Percentiles rank a stretch among this genome's conserved stretches.
phyloP scores from a whole-genome alignment of 2,888 invertebrate species.

The Nezara viridula region DNA sequence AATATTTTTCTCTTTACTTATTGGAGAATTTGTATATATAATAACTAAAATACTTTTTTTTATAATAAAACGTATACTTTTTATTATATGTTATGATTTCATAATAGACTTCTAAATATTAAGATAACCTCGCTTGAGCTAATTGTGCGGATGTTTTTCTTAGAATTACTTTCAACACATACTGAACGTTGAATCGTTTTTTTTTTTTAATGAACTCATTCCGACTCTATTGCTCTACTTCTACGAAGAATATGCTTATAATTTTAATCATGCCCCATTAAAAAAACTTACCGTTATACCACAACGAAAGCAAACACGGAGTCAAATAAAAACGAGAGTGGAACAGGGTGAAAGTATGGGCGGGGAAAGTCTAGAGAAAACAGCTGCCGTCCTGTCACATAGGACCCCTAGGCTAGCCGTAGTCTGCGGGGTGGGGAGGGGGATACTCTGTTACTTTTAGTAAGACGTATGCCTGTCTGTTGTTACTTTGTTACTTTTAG shows the following conservation, averaged over 20 bases:
- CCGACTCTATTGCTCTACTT: not conserved
- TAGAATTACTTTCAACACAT: not conserved
- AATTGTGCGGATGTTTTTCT: too few species aligned
- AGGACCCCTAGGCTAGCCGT: not conserved
- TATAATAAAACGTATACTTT: too few species aligned
- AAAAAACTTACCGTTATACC: not conserved
- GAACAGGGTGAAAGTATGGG: not conserved
- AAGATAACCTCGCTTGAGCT: too few species aligned
- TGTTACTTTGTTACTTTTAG: too few species aligned
- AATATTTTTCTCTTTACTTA: too few species aligned
- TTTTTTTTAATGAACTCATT: not conserved
- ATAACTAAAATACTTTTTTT: too few species aligned
- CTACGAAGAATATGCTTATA: not conserved
- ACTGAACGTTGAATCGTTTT: not conserved
- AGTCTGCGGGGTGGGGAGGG: not conserved
- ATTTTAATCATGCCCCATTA: not conserved
- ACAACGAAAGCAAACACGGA: not conserved
- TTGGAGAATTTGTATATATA: too few species aligned
- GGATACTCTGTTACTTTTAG: not conserved
- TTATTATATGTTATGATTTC: too few species aligned
- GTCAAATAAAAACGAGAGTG: conserved; percentile 42
- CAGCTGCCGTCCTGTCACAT: not conserved
- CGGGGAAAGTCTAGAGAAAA: conserved; percentile 41
- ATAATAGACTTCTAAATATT: too few species aligned
- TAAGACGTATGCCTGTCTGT: not conserved